Evolutionary conservation across 2,113 vertebrate genomes (phyloP).

Genomic region (Oreochromis tanganicae): DNA sequence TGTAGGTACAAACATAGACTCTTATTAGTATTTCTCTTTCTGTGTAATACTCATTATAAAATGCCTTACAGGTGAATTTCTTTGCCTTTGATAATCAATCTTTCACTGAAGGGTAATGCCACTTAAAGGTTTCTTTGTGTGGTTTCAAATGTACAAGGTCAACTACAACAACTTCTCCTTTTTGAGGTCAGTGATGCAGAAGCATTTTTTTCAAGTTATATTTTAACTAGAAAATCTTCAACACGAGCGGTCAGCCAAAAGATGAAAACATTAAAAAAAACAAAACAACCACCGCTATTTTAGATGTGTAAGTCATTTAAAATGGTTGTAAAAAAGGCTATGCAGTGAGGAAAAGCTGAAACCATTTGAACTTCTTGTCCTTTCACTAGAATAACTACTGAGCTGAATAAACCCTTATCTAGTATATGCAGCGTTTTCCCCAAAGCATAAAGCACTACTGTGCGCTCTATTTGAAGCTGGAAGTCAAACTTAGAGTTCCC

Average conservation of each 20-base stretch:
- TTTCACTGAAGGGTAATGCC: neutral
- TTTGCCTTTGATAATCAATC: neutral
- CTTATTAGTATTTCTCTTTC: neutral
- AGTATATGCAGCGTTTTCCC: neutral
- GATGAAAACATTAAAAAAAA: neutral
- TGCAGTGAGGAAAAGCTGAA: neutral
- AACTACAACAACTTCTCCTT: conserved; percentile 14
- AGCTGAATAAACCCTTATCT: neutral
- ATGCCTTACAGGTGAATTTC: neutral
- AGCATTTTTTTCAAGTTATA: neutral
- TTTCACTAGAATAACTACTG: neutral
- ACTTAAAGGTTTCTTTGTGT: neutral
- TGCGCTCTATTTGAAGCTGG: neutral
- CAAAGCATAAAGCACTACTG: neutral
- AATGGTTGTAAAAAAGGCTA: neutral
- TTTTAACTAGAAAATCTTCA: neutral
- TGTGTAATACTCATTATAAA: neutral
- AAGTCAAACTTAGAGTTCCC: neutral
- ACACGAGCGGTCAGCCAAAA: neutral
- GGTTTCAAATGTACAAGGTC: neutral
- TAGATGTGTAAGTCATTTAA: neutral
- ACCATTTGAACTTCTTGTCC: neutral
- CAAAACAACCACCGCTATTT: neutral
- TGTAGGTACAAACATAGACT: neutral
- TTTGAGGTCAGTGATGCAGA: neutral